Percentiles rank a stretch among this genome's conserved stretches.
phyloP scores from a whole-genome alignment of 2,113 vertebrate genomes.

The Athene cunicularia region DNA sequence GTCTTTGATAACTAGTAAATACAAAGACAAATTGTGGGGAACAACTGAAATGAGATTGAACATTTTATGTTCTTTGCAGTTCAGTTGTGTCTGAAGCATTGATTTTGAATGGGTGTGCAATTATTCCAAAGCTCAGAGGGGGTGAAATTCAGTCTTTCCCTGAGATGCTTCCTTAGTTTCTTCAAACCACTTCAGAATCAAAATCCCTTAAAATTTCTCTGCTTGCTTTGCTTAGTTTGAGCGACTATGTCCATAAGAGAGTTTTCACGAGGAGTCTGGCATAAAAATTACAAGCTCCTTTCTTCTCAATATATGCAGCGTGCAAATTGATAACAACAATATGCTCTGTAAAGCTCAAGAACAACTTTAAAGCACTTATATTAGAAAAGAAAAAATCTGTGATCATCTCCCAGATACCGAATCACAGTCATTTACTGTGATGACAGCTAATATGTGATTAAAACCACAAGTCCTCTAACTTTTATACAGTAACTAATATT shows the following conservation, averaged over 20 bases:
- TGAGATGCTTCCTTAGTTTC: not conserved
- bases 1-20: not conserved
- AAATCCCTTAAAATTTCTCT: not conserved
- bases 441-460: not conserved
- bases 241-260: not conserved
- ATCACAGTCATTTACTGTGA: not conserved
- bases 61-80: not conserved
- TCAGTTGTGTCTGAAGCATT: not conserved
- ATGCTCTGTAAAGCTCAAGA: not conserved
- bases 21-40: not conserved
- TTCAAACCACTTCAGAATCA: not conserved
- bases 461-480: not conserved
- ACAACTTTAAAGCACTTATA: not conserved
- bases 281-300: not conserved
- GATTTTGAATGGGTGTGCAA: not conserved
- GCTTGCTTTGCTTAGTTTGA: not conserved
- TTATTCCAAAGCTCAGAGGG: not conserved
- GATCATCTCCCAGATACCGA: not conserved
- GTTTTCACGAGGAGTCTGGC: not conserved
- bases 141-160: not conserved
- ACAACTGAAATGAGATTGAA: not conserved
- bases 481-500: not conserved
- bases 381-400: not conserved
- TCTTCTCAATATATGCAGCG: not conserved
- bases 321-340: not conserved